Percentiles rank a stretch among this genome's conserved stretches.
These are phyloP conservation scores for Oplegnathus fasciatus DNA, from an alignment of 2,113 vertebrate genomes.

Conservation along the genomic window DNA sequence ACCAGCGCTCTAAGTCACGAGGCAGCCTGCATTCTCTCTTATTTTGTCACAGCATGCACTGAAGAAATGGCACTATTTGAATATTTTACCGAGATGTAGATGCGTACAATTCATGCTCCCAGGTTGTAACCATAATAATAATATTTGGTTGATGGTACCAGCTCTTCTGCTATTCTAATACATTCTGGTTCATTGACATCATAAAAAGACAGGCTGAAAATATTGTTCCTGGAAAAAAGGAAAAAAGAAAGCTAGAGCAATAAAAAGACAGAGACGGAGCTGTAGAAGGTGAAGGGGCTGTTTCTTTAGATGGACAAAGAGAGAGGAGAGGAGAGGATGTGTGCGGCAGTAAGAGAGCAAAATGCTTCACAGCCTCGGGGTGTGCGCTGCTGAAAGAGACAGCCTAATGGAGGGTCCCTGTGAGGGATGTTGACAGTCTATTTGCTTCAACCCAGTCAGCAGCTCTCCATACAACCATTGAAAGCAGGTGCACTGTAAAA, in stretches of 20 bases:
- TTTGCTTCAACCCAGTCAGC: conserved; percentile 79
- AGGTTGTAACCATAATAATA: conserved; percentile 20
- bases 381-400: conserved; percentile 70
- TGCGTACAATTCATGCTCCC: not conserved
- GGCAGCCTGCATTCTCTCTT: not conserved
- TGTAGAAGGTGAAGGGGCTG: conserved; percentile 46
- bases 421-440: conserved; percentile 73
- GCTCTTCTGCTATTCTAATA: not conserved
- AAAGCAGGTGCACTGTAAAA: conserved; percentile 75
- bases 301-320: conserved; percentile 68
- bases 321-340: conserved; percentile 26
- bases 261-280: conserved; percentile 53
- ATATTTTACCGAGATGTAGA: conserved; percentile 18
- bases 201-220: conserved; percentile 28
- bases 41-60: not conserved
- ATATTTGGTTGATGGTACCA: conserved; percentile 26
- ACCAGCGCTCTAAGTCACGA: not conserved
- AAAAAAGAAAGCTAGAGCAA: conserved; percentile 2
- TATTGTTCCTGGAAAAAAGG: conserved; percentile 11
- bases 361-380: conserved; percentile 67
- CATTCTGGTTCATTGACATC: conserved; percentile 10
- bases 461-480: conserved; percentile 60
- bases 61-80: not conserved
- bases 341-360: conserved; percentile 67
- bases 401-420: conserved; percentile 78